Conservation (phyloP, 2,888 invertebrate species). For the Allophyes oxyacanthae region DNA sequence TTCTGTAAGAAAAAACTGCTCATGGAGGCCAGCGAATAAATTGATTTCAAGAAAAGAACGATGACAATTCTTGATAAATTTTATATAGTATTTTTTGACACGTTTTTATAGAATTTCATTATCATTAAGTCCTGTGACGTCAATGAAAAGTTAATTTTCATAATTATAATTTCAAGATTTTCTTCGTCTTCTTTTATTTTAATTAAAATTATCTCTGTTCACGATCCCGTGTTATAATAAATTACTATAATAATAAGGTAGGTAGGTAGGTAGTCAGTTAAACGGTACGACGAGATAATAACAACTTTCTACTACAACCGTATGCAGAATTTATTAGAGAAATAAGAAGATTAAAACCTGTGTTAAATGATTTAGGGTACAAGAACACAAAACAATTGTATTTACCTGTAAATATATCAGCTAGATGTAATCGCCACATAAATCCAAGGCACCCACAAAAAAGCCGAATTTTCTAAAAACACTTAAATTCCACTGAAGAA, state of each 20-base stretch:
- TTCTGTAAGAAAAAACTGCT: constrained; percentile 18
- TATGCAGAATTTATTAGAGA: constrained; percentile 1
- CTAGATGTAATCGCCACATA: constrained; percentile 10
- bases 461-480: constrained; percentile 7
- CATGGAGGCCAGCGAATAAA: constrained; percentile 14
- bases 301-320: constrained; percentile 19
- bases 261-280: no score
- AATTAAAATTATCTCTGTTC: background rate
- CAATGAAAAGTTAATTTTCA: no score
- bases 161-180: no score
- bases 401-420: constrained; percentile 43
- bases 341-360: background rate
- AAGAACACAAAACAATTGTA: constrained; percentile 4
- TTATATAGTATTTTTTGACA: no score
- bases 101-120: no score
- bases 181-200: no score
- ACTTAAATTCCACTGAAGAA: constrained; percentile 28
- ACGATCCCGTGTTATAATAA: constrained; percentile 16
- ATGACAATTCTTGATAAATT: background rate
- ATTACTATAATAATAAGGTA: constrained; percentile 20
- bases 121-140: no score
- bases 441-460: constrained; percentile 39
- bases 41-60: constrained; percentile 21
- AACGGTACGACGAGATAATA: constrained; percentile 15
- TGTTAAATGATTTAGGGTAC: no score